phyloP scores from a whole-genome alignment of 2,113 vertebrate genomes.

The Micronisus gabar region DNA sequence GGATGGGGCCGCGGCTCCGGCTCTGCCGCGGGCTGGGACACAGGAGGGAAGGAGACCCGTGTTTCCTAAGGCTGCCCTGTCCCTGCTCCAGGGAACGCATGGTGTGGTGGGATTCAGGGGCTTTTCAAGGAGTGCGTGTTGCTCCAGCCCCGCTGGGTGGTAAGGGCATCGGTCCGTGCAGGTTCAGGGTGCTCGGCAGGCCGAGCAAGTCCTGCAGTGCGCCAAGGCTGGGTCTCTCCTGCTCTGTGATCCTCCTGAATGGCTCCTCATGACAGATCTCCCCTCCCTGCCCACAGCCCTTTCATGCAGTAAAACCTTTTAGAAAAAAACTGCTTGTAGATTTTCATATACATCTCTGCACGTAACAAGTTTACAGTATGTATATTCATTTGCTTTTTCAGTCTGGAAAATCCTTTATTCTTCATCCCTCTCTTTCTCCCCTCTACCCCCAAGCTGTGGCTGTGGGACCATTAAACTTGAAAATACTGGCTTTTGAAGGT shows the following conservation, averaged over 20 bases:
- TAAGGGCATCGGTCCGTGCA: background rate
- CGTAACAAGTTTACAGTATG: background rate
- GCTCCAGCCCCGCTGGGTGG: rapidly evolving
- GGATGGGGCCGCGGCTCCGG: background rate
- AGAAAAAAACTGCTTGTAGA: background rate
- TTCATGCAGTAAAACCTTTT: background rate
- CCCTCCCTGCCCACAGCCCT: background rate
- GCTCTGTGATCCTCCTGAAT: background rate
- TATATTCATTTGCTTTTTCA: background rate
- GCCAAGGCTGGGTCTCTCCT: background rate
- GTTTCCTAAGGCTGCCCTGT: background rate
- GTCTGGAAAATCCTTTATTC: background rate
- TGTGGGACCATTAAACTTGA: background rate
- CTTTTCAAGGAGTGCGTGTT: rapidly evolving
- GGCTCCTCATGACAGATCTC: rapidly evolving
- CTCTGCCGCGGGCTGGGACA: background rate
- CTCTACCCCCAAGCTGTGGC: background rate
- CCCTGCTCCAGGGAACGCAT: rapidly evolving
- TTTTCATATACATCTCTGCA: background rate
- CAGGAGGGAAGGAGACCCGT: rapidly evolving
- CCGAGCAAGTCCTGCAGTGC: background rate
- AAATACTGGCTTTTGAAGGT: background rate
- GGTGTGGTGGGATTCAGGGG: rapidly evolving
- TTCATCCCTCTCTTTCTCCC: background rate
- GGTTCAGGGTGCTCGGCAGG: background rate